Conservation (phyloP, 2,113 vertebrate species). For the Pholis gunnellus region DNA sequence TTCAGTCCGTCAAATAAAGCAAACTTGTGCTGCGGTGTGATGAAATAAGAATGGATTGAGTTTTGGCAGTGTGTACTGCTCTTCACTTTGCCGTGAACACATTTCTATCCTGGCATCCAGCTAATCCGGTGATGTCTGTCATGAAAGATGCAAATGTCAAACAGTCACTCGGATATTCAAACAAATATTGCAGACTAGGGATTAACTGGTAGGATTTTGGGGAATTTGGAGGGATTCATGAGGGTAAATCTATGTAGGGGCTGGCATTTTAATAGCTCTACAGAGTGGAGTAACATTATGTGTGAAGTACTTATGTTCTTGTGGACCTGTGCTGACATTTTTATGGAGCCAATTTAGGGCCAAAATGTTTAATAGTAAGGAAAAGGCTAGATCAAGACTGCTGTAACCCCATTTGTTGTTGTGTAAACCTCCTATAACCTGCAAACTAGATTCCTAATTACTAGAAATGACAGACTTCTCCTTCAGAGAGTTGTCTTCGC, state of each 20-base stretch:
- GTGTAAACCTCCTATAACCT: background rate
- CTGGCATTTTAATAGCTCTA: slow-evolving; percentile 7
- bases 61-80: background rate
- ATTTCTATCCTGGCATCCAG: background rate
- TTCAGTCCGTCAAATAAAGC: slow-evolving; percentile 43
- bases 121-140: slow-evolving; percentile 1
- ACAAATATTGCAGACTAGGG: background rate
- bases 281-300: background rate
- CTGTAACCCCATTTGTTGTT: background rate
- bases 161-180: slow-evolving; percentile 26
- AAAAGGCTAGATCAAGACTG: background rate
- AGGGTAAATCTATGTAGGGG: background rate
- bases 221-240: slow-evolving; percentile 5
- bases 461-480: too few species aligned
- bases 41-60: background rate
- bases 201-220: background rate
- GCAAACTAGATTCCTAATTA: background rate
- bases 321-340: slow-evolving; percentile 25
- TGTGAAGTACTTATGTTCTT: background rate
- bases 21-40: background rate
- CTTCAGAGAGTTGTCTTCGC: background rate
- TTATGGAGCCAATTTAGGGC: slow-evolving; percentile 3
- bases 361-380: background rate
- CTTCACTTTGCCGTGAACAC: background rate
- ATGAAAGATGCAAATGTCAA: slow-evolving; percentile 13